Evolutionary conservation across 2,797 vertebrate genomes (phyloP).

Genomic region (Nasua narica): DNA sequence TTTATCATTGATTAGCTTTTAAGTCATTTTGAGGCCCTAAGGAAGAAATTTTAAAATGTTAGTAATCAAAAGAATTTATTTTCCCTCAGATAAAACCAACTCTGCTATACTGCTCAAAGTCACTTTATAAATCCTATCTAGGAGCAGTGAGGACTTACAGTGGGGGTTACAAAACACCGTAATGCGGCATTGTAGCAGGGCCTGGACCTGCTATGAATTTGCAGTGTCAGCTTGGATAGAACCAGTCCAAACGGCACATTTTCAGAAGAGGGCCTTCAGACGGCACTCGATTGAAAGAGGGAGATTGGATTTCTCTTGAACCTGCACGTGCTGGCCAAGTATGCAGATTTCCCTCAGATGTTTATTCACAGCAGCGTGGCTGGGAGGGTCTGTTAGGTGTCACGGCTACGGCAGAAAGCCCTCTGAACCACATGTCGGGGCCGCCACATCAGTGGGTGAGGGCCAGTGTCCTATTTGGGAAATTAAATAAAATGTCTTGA

Average conservation of each 20-base stretch:
- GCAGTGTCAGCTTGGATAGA: background rate
- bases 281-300: background rate
- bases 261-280: background rate
- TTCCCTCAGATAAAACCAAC: slow-evolving; percentile 28
- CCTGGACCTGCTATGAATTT: background rate
- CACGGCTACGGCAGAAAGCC: background rate
- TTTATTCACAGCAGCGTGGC: background rate
- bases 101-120: slow-evolving; percentile 20
- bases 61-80: slow-evolving; percentile 17
- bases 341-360: background rate
- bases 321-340: background rate
- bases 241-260: background rate
- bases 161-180: background rate
- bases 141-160: background rate
- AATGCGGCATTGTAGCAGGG: background rate
- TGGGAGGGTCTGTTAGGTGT: background rate
- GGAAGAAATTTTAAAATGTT: slow-evolving; percentile 7
- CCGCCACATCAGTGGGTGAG: background rate
- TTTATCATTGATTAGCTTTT: slow-evolving; percentile 42
- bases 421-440: background rate
- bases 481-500: background rate
- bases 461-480: background rate
- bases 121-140: slow-evolving; percentile 23
- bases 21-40: background rate
- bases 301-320: background rate